Percentiles rank a stretch among this genome's conserved stretches.
Conservation (phyloP, 2,888 invertebrate genomes). For the Tiphia femorata region DNA sequence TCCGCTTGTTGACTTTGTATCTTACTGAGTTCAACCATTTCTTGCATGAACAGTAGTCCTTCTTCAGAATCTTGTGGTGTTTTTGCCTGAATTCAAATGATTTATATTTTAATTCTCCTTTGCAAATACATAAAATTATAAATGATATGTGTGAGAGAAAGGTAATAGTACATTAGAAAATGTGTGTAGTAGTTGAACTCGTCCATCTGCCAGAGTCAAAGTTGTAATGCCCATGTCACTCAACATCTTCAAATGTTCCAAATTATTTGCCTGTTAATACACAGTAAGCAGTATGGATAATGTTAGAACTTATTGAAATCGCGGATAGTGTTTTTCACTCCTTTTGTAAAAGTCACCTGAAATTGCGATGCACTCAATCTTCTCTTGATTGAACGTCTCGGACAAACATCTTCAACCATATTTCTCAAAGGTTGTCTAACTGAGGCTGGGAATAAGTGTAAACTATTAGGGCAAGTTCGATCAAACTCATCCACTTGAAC, state of each 20-base stretch:
- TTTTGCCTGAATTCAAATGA: constrained; percentile 75
- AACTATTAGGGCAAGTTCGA: constrained; percentile 88
- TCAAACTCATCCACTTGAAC: constrained; percentile 75
- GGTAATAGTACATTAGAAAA: constrained; percentile 80
- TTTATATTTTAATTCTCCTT: background rate
- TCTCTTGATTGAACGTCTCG: constrained; percentile 74
- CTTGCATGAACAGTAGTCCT: constrained; percentile 95
- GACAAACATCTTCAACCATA: constrained; percentile 86
- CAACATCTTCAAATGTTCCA: constrained; percentile 88
- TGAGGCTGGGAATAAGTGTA: constrained; percentile 85
- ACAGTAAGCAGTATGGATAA: background rate
- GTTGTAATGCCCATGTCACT: constrained; percentile 96
- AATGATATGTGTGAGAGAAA: constrained; percentile 8
- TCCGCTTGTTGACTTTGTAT: constrained; percentile 75
- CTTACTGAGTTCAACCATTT: constrained; percentile 93
- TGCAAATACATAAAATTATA: constrained; percentile 10
- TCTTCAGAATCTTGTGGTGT: constrained; percentile 90
- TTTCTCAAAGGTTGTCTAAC: constrained; percentile 87
- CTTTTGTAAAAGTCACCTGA: constrained; percentile 68
- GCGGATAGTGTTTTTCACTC: background rate
- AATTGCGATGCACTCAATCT: constrained; percentile 80
- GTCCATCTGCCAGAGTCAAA: constrained; percentile 87
- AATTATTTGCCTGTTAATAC: constrained; percentile 78
- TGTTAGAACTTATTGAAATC: background rate
- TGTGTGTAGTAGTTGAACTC: constrained; percentile 92